Base-by-base conservation (phyloP, 2,888 invertebrate species). In the Eilema depressum region DNA sequence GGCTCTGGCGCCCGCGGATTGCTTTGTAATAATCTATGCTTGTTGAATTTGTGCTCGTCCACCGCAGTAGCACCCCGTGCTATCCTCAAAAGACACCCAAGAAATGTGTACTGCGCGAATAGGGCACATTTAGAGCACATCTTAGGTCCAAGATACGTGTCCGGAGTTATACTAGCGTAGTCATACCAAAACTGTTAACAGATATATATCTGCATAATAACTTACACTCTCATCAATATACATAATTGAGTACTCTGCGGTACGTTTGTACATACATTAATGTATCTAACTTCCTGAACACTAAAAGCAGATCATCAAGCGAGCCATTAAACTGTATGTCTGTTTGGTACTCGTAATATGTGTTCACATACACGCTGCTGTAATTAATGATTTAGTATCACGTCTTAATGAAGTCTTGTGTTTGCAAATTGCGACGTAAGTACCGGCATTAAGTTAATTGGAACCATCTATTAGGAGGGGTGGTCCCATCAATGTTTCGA, bases 371-470 rank as follows among this genome's bases (percentile, higher is more conserved):
- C 59, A 63, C n/a, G 56, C 47, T 74, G 64, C 78, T 79, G 70
- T 79, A 83, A 84, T 83, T 77, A 85, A 86, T 87, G 85, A 85
- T 85, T 83, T 82, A 85, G 78, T 69, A 63, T 66, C 77, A 76
- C 60, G 75, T 68, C 70, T 77, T 86, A 88, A 88, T 86, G 83
- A 85, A 85, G 83, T 83, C 82, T 61, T 30, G 33, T 78, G 78
- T 79, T 82, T 74, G 77, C 85, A 82, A 88, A 89, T 88, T 87
- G 82, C 82, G 77, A 70, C 70, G 76, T 88, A 88, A 89, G 88
- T 84, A 84, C 83, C 61, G 73, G 67, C 82, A 81, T 89, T 88
- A 87, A 87, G 76, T 86, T 83, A 85, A 88, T 86, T 81, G 81
- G 72, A 71, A 74, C 66, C 79, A 83, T 84, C 79, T 86, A 86